Percentiles rank a stretch among this genome's conserved stretches.
phyloP scores from a whole-genome alignment of 1,140 invertebrate genomes.

The Oppia nitens region DNA sequence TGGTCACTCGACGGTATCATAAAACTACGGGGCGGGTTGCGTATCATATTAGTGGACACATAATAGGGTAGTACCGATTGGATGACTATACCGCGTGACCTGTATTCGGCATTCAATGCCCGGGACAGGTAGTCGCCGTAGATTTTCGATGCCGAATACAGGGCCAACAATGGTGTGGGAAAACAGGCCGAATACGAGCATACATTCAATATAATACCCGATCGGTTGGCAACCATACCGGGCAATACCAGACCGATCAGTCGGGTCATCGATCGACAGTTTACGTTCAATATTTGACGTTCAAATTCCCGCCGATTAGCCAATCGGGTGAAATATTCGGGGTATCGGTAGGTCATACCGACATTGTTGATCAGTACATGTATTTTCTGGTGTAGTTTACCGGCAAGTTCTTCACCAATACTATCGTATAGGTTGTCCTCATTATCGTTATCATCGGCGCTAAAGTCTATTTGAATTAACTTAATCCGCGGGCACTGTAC shows the following conservation, averaged over 20 bases:
- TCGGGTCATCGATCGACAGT: slow-evolving; percentile 21
- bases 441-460: neutral
- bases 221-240: slow-evolving; percentile 60
- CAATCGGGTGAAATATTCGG: slow-evolving; percentile 55
- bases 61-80: slow-evolving; percentile 68
- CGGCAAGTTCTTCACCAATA: slow-evolving; percentile 5
- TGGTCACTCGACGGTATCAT: slow-evolving; percentile 56
- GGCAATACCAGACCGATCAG: slow-evolving; percentile 74
- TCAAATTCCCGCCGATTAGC: slow-evolving; percentile 18
- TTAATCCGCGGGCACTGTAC: slow-evolving; percentile 20
- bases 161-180: slow-evolving; percentile 60
- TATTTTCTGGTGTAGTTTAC: neutral
- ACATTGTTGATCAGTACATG: slow-evolving; percentile 68
- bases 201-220: slow-evolving; percentile 79
- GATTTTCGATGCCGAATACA: slow-evolving; percentile 78
- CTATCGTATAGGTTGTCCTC: slow-evolving; percentile 4
- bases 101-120: slow-evolving; percentile 59
- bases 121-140: slow-evolving; percentile 68
- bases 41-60: slow-evolving; percentile 83
- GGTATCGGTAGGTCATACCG: slow-evolving; percentile 71
- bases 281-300: slow-evolving; percentile 13
- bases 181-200: slow-evolving; percentile 61
- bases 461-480: slow-evolving; percentile 6
- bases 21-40: slow-evolving; percentile 49
- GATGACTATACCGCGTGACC: slow-evolving; percentile 48